Base-by-base conservation (phyloP, 2,113 vertebrate genomes). In the Psilopogon haemacephalus region DNA sequence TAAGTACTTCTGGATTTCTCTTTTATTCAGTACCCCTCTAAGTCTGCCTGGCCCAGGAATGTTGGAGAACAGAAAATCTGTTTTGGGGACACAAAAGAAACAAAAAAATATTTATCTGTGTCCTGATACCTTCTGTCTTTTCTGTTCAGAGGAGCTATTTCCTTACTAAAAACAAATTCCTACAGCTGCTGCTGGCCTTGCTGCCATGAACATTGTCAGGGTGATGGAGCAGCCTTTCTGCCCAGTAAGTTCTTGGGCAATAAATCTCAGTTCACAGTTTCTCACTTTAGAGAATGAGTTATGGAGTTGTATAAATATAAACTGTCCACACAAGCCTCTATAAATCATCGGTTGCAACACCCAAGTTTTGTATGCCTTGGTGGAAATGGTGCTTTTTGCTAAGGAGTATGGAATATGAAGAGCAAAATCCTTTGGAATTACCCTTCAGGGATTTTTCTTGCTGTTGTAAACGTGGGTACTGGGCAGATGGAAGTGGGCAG, bases 201-300 rank as follows among this genome's bases (percentile, higher is more conserved):
- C 15, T 85, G 42, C 10, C 10, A 1, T 19, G 20, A 4, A 9
- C 0, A 0, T 54, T 18, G 26, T 40, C 7, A 8, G 19, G 4
- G 10, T n/a, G 26, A 33, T 88, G 56, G 20, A 28, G 27, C 21
- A 83, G 35, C 17, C 37, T 15, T 42, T 63, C 38, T 63, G 32
- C 18, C 32, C 30, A 4, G 30, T 67, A 21, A 71, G 21, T 15
- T 63, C 42, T 20, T 60, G 2, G 17, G 42, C 48, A 71, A 9
- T 33, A 68, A 33, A 63, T 52, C n/a, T 55, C 28, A 64, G 6
- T 50, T 79, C 56, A 37, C 17, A 20, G 11, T 68, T 86, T 59
- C 23, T 81, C 1, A 1, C 18, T 84, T 71, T 14, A 74, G 84
- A 55, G 18, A 44, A 35, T 65, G 52, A 65, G 8, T 83, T 69